Conservation (phyloP, 2,888 invertebrate genomes). For the Aphidius colemani region DNA sequence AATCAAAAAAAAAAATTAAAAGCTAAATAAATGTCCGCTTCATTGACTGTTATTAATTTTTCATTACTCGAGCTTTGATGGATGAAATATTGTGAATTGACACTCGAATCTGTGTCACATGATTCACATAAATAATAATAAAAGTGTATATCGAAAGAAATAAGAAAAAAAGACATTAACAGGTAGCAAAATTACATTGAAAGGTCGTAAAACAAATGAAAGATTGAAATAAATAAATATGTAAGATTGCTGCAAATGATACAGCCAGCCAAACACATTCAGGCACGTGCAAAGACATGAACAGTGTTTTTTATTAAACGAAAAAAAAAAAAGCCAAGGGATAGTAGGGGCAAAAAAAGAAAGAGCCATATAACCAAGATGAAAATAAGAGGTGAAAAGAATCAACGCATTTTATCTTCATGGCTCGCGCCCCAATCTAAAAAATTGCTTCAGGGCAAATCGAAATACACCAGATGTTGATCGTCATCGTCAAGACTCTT, state of each 20-base stretch:
- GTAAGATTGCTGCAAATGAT: too few species aligned
- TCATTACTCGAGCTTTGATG: too few species aligned
- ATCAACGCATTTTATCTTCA: constrained; percentile 29
- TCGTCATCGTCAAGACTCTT: constrained; percentile 26
- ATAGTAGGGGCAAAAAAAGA: constrained; percentile 10
- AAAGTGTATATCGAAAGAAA: not conserved
- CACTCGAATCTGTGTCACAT: too few species aligned
- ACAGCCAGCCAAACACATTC: not conserved
- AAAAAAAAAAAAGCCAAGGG: constrained; percentile 4
- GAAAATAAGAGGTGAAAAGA: constrained; percentile 12
- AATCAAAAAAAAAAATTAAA: too few species aligned
- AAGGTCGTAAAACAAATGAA: not conserved
- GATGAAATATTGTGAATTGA: too few species aligned
- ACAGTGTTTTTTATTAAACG: not conserved
- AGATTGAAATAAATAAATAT: not conserved
- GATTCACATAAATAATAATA: too few species aligned
- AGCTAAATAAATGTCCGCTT: too few species aligned
- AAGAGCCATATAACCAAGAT: constrained; percentile 10
- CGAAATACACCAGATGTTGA: constrained; percentile 27
- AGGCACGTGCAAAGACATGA: constrained; percentile 19
- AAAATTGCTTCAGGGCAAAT: constrained; percentile 27
- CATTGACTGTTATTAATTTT: too few species aligned
- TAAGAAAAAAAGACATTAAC: constrained; percentile 24
- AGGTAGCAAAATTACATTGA: constrained; percentile 13
- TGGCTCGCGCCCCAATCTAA: constrained; percentile 28